Conservation (phyloP, 2,113 vertebrate species). For the Vombatus ursinus region DNA sequence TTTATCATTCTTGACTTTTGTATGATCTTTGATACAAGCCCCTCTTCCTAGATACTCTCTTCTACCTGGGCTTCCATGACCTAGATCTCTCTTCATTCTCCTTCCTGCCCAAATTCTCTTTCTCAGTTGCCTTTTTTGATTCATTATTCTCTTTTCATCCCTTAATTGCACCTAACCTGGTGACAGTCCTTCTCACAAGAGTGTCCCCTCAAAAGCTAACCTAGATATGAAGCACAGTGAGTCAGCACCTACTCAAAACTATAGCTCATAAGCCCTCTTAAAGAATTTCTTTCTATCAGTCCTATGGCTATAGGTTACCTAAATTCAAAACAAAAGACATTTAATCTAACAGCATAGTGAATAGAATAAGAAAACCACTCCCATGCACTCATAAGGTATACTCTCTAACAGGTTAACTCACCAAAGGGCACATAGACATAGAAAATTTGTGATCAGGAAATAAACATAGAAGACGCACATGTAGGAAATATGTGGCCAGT, state of each 20-base stretch:
- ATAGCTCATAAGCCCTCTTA: neutral
- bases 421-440: neutral
- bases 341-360: neutral
- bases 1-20: neutral
- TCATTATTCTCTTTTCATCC: neutral
- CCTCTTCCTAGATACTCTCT: neutral
- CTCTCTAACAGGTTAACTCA: neutral
- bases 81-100: neutral
- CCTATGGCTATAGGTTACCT: neutral
- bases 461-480: neutral
- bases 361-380: neutral
- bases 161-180: neutral
- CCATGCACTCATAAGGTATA: neutral
- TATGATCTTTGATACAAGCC: neutral
- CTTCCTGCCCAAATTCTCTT: neutral
- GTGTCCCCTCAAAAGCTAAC: neutral
- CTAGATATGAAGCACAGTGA: neutral
- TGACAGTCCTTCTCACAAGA: neutral
- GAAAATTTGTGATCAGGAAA: neutral
- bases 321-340: neutral
- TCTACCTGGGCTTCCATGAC: neutral
- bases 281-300: neutral
- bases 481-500: neutral
- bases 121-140: neutral
- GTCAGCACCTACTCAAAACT: neutral